phyloP scores from a whole-genome alignment of 1,140 invertebrate genomes.

The Pygmarrhopalites habei region DNA sequence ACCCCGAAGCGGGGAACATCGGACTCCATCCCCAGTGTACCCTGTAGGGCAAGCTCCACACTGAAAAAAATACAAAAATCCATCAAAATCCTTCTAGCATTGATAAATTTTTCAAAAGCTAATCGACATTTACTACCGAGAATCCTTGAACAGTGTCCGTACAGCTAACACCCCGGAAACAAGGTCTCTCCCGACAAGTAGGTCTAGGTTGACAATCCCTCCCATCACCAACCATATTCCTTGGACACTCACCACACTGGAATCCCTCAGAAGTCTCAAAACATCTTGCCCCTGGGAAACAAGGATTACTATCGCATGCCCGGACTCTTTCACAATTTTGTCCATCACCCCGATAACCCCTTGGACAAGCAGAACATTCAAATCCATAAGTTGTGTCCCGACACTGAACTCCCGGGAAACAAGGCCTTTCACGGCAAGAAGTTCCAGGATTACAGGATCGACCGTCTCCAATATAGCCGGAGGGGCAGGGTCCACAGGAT shows the following conservation, averaged over 20 bases:
- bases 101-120: too few species aligned
- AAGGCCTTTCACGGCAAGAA: constrained; percentile 66
- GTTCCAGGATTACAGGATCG: constrained; percentile 64
- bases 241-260: constrained; percentile 37
- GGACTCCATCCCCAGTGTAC: background rate
- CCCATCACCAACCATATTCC: constrained; percentile 1
- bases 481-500: constrained; percentile 60
- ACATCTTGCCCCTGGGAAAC: constrained; percentile 73
- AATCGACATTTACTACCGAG: too few species aligned
- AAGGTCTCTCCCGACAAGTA: constrained; percentile 47
- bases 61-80: too few species aligned
- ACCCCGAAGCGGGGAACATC: background rate
- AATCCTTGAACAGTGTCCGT: constrained; percentile 51
- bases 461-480: constrained; percentile 73
- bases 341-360: constrained; percentile 75
- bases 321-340: constrained; percentile 57
- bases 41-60: background rate
- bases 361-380: constrained; percentile 51
- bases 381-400: constrained; percentile 61
- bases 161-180: constrained; percentile 75
- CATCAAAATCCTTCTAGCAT: too few species aligned
- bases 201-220: background rate
- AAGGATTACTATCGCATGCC: constrained; percentile 47
- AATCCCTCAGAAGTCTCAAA: constrained; percentile 63
- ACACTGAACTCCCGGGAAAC: constrained; percentile 71